phyloP scores from a whole-genome alignment of 2,797 vertebrate species.

The Rhadinocentrus ornatus region DNA sequence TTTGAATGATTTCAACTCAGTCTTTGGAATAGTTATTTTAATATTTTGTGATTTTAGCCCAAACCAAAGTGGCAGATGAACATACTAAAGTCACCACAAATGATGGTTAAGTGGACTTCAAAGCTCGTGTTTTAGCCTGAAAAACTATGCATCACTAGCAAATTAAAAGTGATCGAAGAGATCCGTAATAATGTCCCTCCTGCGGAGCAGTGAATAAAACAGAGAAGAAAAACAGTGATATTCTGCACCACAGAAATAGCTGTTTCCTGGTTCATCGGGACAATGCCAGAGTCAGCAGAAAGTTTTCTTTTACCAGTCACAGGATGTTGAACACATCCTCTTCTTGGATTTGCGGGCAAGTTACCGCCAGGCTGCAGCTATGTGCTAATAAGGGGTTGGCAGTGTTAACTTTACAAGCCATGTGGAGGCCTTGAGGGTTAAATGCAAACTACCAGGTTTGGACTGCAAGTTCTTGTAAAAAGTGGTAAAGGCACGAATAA shows the following conservation, averaged over 20 bases:
- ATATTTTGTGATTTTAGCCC: too few species aligned
- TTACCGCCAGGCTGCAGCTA: background rate
- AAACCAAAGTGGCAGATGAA: too few species aligned
- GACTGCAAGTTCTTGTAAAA: background rate
- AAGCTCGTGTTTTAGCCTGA: too few species aligned
- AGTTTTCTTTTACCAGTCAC: slow-evolving; percentile 16
- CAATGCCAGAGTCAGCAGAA: slow-evolving; percentile 42
- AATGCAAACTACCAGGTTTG: background rate
- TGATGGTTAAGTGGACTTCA: too few species aligned
- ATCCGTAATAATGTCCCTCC: background rate
- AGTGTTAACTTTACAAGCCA: background rate
- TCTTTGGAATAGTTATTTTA: too few species aligned
- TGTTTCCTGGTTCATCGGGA: slow-evolving; percentile 48
- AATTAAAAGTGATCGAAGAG: background rate
- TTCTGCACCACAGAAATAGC: slow-evolving; percentile 19
- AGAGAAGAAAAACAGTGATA: slow-evolving; percentile 13
- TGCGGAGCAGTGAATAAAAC: slow-evolving; percentile 15
- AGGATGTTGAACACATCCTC: slow-evolving; percentile 35
- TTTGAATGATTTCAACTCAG: too few species aligned
- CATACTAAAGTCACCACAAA: too few species aligned
- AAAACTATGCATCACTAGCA: too few species aligned
- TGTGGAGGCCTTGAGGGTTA: background rate
- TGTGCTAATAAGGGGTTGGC: slow-evolving; percentile 1
- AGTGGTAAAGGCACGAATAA: too few species aligned
- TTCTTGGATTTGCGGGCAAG: slow-evolving; percentile 44